Base-by-base conservation (phyloP, 2,888 invertebrate species). In the Hypselothyrea guttata region DNA sequence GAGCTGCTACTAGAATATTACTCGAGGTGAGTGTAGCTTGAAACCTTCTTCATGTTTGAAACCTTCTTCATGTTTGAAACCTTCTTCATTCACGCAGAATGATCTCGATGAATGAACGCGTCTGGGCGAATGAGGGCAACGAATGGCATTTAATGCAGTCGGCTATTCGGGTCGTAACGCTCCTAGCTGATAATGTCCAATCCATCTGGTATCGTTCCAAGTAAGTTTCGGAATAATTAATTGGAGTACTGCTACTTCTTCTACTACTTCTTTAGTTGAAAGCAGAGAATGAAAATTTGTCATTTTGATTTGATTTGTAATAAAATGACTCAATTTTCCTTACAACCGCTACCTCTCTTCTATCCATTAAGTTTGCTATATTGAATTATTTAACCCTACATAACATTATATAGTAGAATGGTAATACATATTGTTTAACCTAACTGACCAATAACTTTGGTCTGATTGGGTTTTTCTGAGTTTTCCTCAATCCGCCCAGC, bases 61-160 rank as follows among this genome's bases (percentile, higher is more conserved):
- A n/a, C n/a, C n/a, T n/a, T 1, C 12, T 1, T 28, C 11, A 12
- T 18, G 22, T 4, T 13, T 7, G 12, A 27, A 11, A 28, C 15
- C 12, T 33, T 0, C 16, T 33, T 18, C 15, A 31, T 4, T 11
- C 38, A 7, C 47, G 8, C 12, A 94, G 95, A 87, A 90, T 95
- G 91, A 94, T 94, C 87, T 94, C 94, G 69, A 93, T 94, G 86
- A 95, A 95, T 90, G 96, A 97, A 89, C 93, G 95, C 51, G 94
- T 94, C 77, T 98, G 97, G 97, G 92, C 95, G 58, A 93, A 94
- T 13, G 93, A 95, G 89, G 95, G 96, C 51, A 94, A 95, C 87
- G 96, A 97, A 89, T 94, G 94, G 87, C 97, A 97, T 91, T 92
- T 97, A 68, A 93, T 96, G 69, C 93, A 93, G 88, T 95, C 94